Percentiles rank a stretch among this genome's conserved stretches.
Evolutionary conservation across 2,797 vertebrate genomes (phyloP).

Genomic region (Syngnathus acus): DNA sequence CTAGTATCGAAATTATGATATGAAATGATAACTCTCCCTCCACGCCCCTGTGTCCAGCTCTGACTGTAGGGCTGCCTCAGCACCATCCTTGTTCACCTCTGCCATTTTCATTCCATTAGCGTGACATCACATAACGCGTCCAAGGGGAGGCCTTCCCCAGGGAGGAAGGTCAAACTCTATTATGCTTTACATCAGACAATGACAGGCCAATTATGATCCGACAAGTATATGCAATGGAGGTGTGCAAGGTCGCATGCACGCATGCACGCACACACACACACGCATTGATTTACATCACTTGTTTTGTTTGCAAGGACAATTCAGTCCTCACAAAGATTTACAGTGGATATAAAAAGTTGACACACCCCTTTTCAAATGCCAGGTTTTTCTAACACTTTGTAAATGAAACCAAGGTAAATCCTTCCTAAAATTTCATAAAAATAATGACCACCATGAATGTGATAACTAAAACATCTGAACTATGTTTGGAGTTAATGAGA

Average conservation of each 20-base stretch:
- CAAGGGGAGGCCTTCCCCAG: slow-evolving; percentile 12
- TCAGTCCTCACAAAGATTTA: too few relatives aligned
- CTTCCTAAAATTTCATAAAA: too few relatives aligned
- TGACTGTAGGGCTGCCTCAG: neutral
- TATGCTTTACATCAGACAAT: slow-evolving; percentile 26
- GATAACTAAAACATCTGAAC: too few relatives aligned
- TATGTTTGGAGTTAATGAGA: too few relatives aligned
- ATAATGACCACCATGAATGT: too few relatives aligned
- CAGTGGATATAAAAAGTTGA: too few relatives aligned
- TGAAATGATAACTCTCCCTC: neutral
- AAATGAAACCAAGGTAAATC: too few relatives aligned
- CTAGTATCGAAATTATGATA: too few relatives aligned
- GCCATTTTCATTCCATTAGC: slow-evolving; percentile 17
- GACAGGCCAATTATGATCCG: slow-evolving; percentile 30
- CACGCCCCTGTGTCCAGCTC: neutral
- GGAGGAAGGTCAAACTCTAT: slow-evolving; percentile 32
- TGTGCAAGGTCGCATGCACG: neutral
- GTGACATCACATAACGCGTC: slow-evolving; percentile 13
- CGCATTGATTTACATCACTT: too few relatives aligned
- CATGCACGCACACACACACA: neutral
- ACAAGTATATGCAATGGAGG: slow-evolving; percentile 16
- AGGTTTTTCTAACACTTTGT: too few relatives aligned
- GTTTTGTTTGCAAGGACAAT: too few relatives aligned
- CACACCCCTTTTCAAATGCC: too few relatives aligned
- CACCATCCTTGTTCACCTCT: slow-evolving; percentile 5